phyloP scores from a whole-genome alignment of 2,888 invertebrate genomes.

The Leucania comma region DNA sequence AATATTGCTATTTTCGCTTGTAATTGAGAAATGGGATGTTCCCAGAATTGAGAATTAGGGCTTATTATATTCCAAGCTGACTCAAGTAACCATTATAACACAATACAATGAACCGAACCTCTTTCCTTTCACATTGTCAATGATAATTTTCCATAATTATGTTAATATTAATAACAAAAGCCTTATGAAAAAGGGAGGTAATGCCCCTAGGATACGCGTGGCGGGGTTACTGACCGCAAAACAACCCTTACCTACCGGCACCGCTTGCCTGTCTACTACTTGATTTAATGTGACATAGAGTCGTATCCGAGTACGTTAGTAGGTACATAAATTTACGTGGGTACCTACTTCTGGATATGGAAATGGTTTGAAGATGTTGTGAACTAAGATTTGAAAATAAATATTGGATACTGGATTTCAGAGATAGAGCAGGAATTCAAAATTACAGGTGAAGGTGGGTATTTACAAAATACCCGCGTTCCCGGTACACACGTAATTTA shows the following conservation, averaged over 20 bases:
- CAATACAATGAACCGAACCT: not conserved
- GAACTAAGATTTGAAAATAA: not conserved
- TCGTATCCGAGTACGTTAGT: conserved; percentile 1
- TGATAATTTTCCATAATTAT: conserved; percentile 32
- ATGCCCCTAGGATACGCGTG: conserved; percentile 23
- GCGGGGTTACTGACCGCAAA: conserved; percentile 50
- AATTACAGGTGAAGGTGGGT: no score
- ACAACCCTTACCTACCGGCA: conserved; percentile 30
- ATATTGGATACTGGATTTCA: no score
- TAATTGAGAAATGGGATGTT: not conserved
- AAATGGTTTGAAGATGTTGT: not conserved
- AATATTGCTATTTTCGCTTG: not conserved
- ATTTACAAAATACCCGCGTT: no score
- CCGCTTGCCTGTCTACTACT: conserved; percentile 23
- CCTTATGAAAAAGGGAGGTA: conserved; percentile 14
- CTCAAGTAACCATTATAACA: not conserved
- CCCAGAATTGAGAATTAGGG: not conserved
- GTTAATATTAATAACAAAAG: conserved; percentile 26
- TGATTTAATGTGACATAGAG: conserved; percentile 48
- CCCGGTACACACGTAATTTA: no score
- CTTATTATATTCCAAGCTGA: not conserved
- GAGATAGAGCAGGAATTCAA: no score
- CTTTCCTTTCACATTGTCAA: not conserved
- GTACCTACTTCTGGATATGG: not conserved
- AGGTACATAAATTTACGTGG: conserved; percentile 4